Percentiles rank a stretch among this genome's conserved stretches.
phyloP scores from a whole-genome alignment of 2,888 invertebrate species.

The Plagodis pulveraria region DNA sequence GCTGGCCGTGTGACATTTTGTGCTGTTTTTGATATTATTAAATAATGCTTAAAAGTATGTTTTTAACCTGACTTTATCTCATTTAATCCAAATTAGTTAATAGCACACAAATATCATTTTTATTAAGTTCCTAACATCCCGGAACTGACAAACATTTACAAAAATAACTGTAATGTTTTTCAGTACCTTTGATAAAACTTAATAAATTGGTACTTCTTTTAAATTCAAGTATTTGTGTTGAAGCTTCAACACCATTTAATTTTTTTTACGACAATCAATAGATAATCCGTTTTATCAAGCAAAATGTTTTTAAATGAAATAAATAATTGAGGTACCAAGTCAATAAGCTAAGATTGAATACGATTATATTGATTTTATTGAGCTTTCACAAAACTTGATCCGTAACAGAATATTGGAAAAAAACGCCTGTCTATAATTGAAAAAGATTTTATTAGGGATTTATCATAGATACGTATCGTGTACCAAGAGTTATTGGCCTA shows the following conservation, averaged over 20 bases:
- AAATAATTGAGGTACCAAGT: conserved; percentile 50
- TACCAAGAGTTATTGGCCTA: conserved; percentile 23
- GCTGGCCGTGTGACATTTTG: no score
- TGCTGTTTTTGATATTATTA: no score
- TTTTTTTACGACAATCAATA: conserved; percentile 31
- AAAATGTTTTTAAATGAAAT: conserved; percentile 55
- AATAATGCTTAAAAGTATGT: no score
- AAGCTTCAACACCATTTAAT: conserved; percentile 11
- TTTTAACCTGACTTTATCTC: no score
- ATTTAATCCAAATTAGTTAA: no score
- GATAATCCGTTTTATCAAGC: conserved; percentile 52
- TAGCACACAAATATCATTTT: no score
- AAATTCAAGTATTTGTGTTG: conserved; percentile 5
- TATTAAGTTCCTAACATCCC: no score
- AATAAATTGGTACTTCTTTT: not conserved
- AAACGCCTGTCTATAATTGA: conserved; percentile 59
- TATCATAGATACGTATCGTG: conserved; percentile 30
- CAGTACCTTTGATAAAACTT: not conserved
- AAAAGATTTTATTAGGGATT: conserved; percentile 51
- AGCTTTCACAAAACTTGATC: conserved; percentile 60
- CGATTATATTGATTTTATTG: conserved; percentile 40
- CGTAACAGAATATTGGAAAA: conserved; percentile 53
- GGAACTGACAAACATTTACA: no score
- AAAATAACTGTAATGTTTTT: no score
- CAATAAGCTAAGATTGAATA: conserved; percentile 37